Evolutionary conservation across 2,797 vertebrate species (phyloP).

Genomic region (Neosilurus hyrtlii): DNA sequence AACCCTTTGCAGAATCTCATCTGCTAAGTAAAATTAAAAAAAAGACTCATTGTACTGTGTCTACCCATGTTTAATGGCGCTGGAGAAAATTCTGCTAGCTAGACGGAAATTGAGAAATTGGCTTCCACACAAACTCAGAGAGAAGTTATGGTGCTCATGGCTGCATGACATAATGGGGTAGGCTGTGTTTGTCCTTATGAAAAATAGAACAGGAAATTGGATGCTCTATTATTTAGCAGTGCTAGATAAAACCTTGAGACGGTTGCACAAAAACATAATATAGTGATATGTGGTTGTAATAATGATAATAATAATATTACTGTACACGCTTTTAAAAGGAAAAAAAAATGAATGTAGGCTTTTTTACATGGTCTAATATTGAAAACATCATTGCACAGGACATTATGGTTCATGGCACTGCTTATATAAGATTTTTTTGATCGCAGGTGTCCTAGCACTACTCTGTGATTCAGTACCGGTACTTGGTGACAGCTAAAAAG

Average conservation of each 20-base stretch:
- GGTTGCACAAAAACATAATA: not conserved
- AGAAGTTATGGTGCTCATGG: conserved; percentile 29
- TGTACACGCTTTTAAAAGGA: not conserved
- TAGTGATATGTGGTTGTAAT: not conserved
- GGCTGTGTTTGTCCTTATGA: conserved; percentile 36
- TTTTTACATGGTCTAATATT: not conserved
- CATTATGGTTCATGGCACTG: not conserved
- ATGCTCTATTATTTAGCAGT: conserved; percentile 35
- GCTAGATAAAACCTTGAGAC: conserved; percentile 19
- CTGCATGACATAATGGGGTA: conserved; percentile 19
- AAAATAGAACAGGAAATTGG: conserved; percentile 38
- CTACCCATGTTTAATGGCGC: conserved; percentile 35
- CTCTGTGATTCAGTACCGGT: not conserved
- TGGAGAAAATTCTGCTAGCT: conserved; percentile 50
- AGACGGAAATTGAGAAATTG: conserved; percentile 51
- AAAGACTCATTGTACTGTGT: not conserved
- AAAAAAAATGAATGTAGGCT: not conserved
- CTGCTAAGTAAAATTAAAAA: conserved; percentile 61
- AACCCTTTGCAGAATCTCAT: conserved; percentile 70
- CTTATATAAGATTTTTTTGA: not conserved
- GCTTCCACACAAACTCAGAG: conserved; percentile 22
- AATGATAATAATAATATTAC: conserved; percentile 12
- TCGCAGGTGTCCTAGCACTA: not conserved
- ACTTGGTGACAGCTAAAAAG: not conserved
- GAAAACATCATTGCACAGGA: not conserved